These are phyloP conservation scores for Aquatica leii DNA, from an alignment of 2,888 invertebrate species.

Conservation along the genomic window DNA sequence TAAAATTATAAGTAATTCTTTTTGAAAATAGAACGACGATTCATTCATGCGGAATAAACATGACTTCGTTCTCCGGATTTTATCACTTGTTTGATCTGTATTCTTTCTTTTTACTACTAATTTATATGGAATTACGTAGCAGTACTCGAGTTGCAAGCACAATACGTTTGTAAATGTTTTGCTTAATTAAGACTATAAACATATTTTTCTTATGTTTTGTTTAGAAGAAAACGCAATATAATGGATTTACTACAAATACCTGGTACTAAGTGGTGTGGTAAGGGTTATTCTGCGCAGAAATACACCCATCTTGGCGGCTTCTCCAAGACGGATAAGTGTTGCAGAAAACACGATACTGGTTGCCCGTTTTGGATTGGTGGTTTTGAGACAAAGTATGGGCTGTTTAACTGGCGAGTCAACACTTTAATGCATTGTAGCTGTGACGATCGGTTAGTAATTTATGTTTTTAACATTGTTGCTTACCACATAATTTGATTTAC, in stretches of 20 bases:
- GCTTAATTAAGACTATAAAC: neutral
- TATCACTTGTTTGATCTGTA: slow-evolving; percentile 13
- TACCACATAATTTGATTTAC: too few species aligned
- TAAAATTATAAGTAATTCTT: slow-evolving; percentile 14
- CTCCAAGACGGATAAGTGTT: slow-evolving; percentile 86
- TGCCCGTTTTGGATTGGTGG: slow-evolving; percentile 87
- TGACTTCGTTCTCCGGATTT: slow-evolving; percentile 19
- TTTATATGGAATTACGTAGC: neutral
- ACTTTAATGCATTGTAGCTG: slow-evolving; percentile 93
- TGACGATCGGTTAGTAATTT: slow-evolving; percentile 80
- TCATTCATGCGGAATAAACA: slow-evolving; percentile 26
- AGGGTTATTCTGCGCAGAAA: slow-evolving; percentile 81
- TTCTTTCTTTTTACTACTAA: slow-evolving; percentile 4
- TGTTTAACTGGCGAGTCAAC: slow-evolving; percentile 89
- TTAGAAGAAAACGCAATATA: slow-evolving; percentile 63
- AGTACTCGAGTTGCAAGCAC: slow-evolving; percentile 11
- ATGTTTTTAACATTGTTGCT: too few species aligned
- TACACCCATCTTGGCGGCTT: slow-evolving; percentile 87
- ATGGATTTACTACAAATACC: slow-evolving; percentile 81
- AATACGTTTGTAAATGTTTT: slow-evolving; percentile 10
- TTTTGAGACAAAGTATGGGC: slow-evolving; percentile 82
- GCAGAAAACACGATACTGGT: slow-evolving; percentile 84
- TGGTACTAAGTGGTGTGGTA: slow-evolving; percentile 95
- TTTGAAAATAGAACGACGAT: slow-evolving; percentile 19
- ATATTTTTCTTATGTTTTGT: neutral